Evolutionary conservation across 2,888 invertebrate species (phyloP).

Genomic region (Clepsis dumicolana): DNA sequence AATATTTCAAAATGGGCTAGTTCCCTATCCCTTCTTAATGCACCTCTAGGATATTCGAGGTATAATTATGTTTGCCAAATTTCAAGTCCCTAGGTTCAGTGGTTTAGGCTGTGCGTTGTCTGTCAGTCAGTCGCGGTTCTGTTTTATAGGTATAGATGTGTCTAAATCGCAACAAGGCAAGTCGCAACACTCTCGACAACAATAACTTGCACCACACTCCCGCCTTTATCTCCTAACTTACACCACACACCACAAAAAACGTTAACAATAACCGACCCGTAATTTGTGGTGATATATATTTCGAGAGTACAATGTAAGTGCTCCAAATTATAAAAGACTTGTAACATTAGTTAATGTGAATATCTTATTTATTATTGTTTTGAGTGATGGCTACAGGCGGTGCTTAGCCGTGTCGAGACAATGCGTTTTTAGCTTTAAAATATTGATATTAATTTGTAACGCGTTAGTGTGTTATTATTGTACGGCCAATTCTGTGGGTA

Average conservation of each 20-base stretch:
- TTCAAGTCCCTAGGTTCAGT: no score
- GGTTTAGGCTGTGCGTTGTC: no score
- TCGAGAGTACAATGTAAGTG: constrained; percentile 39
- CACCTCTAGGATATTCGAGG: no score
- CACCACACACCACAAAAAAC: constrained; percentile 37
- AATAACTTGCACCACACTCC: not conserved
- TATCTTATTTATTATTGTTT: constrained; percentile 43
- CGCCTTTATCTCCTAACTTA: not conserved
- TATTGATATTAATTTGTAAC: constrained; percentile 42
- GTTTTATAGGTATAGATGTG: no score
- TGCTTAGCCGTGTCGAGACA: constrained; percentile 27
- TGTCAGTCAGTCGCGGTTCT: no score
- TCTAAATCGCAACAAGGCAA: no score
- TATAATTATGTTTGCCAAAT: no score
- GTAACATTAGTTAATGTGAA: constrained; percentile 43
- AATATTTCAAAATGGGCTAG: no score
- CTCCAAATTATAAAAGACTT: constrained; percentile 41
- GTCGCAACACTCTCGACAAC: no score
- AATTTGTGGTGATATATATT: constrained; percentile 44
- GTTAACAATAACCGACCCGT: constrained; percentile 40
- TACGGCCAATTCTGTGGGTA: constrained; percentile 32
- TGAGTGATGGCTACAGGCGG: constrained; percentile 33
- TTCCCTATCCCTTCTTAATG: no score
- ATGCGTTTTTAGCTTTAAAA: constrained; percentile 38
- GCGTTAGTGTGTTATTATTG: constrained; percentile 41